Evolutionary conservation across 2,113 vertebrate genomes (phyloP).

Genomic region (Stomatorhinus ivindoensis): DNA sequence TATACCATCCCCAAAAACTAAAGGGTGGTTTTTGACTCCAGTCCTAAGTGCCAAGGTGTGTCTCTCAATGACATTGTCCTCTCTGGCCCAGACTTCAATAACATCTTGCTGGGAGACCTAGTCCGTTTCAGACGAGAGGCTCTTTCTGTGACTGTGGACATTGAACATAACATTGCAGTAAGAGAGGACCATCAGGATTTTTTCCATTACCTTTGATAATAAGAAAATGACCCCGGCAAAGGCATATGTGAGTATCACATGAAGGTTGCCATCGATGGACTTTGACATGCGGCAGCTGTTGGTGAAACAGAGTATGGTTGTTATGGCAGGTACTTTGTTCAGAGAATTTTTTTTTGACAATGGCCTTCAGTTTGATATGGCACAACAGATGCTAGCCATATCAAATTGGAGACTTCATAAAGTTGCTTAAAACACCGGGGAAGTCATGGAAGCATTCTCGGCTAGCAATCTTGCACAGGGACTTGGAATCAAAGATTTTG

Average conservation of each 20-base stretch:
- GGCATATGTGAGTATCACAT: not conserved
- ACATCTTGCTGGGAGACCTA: constrained; percentile 10
- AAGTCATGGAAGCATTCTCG: constrained; percentile 4
- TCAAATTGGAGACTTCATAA: not conserved
- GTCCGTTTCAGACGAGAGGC: not conserved
- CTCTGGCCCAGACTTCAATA: not conserved
- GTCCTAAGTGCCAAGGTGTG: constrained; percentile 4
- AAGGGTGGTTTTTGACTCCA: not conserved
- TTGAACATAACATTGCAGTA: not conserved
- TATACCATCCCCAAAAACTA: not conserved
- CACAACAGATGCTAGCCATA: not conserved
- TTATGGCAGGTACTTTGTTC: not conserved
- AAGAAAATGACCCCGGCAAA: not conserved
- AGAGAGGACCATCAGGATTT: not conserved
- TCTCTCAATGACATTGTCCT: constrained; percentile 1
- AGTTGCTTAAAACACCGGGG: not conserved
- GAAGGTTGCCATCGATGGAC: not conserved
- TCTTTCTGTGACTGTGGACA: not conserved
- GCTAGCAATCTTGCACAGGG: not conserved
- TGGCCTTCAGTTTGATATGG: not conserved
- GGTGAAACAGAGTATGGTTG: not conserved
- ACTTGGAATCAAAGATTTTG: not conserved
- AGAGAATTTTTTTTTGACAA: not conserved
- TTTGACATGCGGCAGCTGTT: not conserved
- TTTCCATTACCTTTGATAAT: not conserved